These are phyloP conservation scores for Apamea anceps DNA, from an alignment of 2,888 invertebrate species.

Conservation along the genomic window DNA sequence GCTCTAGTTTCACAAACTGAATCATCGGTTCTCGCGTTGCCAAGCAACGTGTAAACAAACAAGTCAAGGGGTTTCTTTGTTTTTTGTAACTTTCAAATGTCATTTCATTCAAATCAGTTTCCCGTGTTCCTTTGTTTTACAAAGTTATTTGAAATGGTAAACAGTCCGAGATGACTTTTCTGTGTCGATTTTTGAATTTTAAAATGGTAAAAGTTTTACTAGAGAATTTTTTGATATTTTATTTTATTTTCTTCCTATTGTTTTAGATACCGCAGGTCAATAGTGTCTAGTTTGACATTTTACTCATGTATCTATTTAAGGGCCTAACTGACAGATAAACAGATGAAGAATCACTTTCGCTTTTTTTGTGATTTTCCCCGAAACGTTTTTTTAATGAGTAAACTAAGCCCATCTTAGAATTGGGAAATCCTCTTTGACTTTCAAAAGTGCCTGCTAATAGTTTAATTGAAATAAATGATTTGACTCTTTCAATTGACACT, in stretches of 20 bases:
- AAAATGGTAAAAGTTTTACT: neutral
- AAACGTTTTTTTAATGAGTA: neutral
- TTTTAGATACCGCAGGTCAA: neutral
- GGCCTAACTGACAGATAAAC: neutral
- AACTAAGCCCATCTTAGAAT: neutral
- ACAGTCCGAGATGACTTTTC: neutral
- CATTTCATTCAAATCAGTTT: constrained; percentile 31
- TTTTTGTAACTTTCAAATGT: constrained; percentile 32
- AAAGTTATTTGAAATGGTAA: neutral
- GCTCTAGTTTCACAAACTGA: constrained; percentile 51
- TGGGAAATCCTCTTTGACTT: neutral
- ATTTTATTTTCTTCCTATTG: neutral
- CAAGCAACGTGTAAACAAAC: constrained; percentile 60
- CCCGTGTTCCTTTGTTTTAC: constrained; percentile 31
- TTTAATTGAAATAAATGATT: constrained; percentile 2
- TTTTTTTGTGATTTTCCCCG: neutral
- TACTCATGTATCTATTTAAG: neutral
- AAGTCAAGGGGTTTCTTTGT: constrained; percentile 21
- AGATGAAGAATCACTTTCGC: neutral
- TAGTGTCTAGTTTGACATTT: neutral
- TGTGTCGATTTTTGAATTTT: constrained; percentile 17
- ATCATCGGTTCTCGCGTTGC: constrained; percentile 52
- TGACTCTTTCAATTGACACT: neutral
- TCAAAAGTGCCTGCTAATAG: neutral
- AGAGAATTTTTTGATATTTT: neutral